Percentiles rank a stretch among this genome's conserved stretches.
phyloP scores from a whole-genome alignment of 2,113 vertebrate genomes.

The Glaucomys volans region DNA sequence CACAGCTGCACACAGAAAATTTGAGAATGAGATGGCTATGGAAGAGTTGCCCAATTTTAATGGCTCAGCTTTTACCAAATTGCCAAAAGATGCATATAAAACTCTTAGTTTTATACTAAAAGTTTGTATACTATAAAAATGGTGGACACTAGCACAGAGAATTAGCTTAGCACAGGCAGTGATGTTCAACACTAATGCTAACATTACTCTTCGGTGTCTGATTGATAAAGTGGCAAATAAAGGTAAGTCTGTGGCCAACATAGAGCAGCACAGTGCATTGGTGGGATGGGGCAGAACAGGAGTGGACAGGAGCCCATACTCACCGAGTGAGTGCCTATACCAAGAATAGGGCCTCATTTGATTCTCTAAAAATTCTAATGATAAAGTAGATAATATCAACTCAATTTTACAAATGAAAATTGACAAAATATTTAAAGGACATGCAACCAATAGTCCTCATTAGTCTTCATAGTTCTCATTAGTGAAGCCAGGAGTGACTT shows the following conservation, averaged over 20 bases:
- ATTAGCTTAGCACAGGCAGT: not conserved
- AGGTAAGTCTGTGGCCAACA: not conserved
- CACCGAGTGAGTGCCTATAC: not conserved
- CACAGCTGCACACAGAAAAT: not conserved
- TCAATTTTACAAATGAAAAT: not conserved
- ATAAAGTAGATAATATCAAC: not conserved
- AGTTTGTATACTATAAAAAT: too few species aligned
- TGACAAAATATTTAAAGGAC: not conserved
- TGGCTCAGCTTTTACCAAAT: too few species aligned
- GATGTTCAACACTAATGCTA: not conserved
- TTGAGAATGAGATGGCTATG: not conserved
- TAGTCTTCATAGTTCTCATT: not conserved
- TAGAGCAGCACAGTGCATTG: not conserved
- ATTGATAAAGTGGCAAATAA: not conserved
- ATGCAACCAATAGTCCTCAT: not conserved
- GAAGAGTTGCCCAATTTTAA: not conserved
- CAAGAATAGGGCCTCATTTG: not conserved
- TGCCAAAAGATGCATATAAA: too few species aligned
- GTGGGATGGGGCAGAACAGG: not conserved
- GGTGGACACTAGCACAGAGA: not conserved
- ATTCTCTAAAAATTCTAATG: not conserved
- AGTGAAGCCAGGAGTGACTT: not conserved
- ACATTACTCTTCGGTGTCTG: not conserved
- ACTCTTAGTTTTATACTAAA: too few species aligned
- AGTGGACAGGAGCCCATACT: not conserved